A percentile compares a stretch with the other conserved stretches of the same genome.
Evolutionary conservation across 2,888 invertebrate genomes (phyloP).

Genomic region (Diarsia dahlii): DNA sequence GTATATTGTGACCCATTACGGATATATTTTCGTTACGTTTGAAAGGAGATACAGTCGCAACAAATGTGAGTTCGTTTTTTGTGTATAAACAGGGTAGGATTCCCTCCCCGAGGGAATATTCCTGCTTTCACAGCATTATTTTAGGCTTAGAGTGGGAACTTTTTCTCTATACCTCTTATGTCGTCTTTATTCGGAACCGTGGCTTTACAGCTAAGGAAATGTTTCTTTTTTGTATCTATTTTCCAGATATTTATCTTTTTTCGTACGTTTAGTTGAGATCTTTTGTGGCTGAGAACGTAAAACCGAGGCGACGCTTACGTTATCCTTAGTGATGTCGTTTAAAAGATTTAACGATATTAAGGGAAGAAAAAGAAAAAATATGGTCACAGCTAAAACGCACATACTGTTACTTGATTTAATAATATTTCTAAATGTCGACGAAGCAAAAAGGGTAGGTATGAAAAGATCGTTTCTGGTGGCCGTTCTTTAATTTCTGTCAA

Average conservation of each 20-base stretch:
- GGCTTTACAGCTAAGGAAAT: conserved; percentile 46
- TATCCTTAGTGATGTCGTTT: not conserved
- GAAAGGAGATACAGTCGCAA: conserved; percentile 64
- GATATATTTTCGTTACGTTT: conserved; percentile 62
- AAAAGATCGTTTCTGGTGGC: not conserved
- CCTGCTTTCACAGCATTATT: conserved; percentile 69
- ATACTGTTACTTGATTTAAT: not conserved
- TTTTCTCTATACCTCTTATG: conserved; percentile 50
- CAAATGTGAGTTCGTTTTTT: conserved; percentile 67
- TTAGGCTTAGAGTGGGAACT: conserved; percentile 64
- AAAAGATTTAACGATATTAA: not conserved
- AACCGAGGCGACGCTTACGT: not conserved
- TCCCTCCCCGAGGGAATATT: conserved; percentile 63
- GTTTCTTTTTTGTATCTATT: conserved; percentile 34
- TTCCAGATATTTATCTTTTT: conserved; percentile 46
- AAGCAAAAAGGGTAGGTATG: not conserved
- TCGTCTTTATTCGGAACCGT: conserved; percentile 48
- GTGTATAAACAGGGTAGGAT: conserved; percentile 69
- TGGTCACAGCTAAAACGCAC: no score
- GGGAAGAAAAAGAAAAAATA: no score
- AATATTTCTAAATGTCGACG: not conserved
- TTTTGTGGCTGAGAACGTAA: not conserved
- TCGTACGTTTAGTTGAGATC: conserved; percentile 1
- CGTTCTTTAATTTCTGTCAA: not conserved
- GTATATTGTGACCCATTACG: conserved; percentile 38